Percentiles rank a stretch among this genome's conserved stretches.
These are phyloP conservation scores for Otolemur crassicaudatus DNA, from an alignment of 2,797 vertebrate species.

Conservation along the genomic window DNA sequence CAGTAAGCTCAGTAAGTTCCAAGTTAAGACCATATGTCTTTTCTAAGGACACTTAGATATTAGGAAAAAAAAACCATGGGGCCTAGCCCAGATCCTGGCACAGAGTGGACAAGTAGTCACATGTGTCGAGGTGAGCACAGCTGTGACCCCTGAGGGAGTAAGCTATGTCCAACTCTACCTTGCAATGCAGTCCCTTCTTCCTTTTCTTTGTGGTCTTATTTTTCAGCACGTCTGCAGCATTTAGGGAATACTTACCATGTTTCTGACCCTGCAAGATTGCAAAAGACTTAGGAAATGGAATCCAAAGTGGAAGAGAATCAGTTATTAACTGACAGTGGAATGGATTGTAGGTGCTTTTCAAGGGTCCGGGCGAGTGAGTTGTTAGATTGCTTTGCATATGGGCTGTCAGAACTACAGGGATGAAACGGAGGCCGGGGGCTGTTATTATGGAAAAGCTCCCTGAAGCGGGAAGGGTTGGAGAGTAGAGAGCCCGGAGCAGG, in stretches of 20 bases:
- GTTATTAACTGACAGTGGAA: not conserved
- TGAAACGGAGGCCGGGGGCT: not conserved
- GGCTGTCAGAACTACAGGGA: not conserved
- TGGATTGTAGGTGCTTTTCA: not conserved
- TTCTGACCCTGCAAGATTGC: not conserved
- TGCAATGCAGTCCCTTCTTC: not conserved
- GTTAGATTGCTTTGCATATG: not conserved
- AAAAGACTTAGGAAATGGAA: constrained; percentile 16
- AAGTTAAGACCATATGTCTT: not conserved
- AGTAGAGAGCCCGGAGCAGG: not conserved
- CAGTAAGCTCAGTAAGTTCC: not conserved
- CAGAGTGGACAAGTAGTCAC: not conserved
- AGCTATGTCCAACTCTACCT: not conserved
- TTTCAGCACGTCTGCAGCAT: not conserved
- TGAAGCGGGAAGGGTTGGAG: not conserved
- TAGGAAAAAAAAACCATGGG: not conserved
- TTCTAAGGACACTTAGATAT: not conserved
- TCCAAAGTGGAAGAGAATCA: not conserved
- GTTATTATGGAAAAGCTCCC: not conserved
- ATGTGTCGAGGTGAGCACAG: not conserved
- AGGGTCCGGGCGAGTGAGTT: not conserved
- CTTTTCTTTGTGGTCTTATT: not conserved
- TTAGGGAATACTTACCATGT: not conserved
- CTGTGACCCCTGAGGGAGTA: not conserved
- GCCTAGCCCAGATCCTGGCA: not conserved